phyloP scores from a whole-genome alignment of 92 coral and sea anemone species.

The Heteractis magnifica region DNA sequence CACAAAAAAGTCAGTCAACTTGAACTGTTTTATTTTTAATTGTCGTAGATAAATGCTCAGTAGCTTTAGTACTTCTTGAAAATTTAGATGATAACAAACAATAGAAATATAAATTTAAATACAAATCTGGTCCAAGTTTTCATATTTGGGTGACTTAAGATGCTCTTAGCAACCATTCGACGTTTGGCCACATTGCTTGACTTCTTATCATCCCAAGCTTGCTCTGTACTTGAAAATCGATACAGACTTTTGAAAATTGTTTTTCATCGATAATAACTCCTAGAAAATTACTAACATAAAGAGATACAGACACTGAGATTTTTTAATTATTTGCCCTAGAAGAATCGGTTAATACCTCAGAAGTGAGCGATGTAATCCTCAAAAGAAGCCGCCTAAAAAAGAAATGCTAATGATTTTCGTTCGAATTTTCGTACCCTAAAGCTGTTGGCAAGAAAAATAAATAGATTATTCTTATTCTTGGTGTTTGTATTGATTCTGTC shows the following conservation, averaged over 20 bases:
- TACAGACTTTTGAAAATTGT: slow-evolving; percentile 7
- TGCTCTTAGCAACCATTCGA: background rate
- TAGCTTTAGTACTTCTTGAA: background rate
- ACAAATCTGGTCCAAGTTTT: background rate
- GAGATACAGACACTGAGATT: slow-evolving; percentile 22
- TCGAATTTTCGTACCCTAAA: slow-evolving; percentile 28
- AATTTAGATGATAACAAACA: slow-evolving; percentile 1
- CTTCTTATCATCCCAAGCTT: background rate
- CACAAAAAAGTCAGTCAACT: background rate
- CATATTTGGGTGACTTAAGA: background rate
- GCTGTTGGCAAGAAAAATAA: slow-evolving; percentile 17
- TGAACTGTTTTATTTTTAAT: background rate
- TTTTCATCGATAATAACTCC: background rate
- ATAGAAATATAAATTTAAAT: background rate
- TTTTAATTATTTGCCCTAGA: slow-evolving; percentile 37
- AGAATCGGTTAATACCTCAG: slow-evolving; percentile 39
- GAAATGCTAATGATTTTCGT: slow-evolving; percentile 12
- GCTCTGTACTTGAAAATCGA: background rate
- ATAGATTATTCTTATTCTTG: background rate
- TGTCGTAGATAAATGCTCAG: background rate
- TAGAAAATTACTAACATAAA: slow-evolving; percentile 4
- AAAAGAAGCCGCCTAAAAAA: slow-evolving; percentile 32
- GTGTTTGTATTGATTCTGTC: slow-evolving; percentile 7
- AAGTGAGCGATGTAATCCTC: slow-evolving; percentile 34
- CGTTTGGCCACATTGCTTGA: background rate